These are phyloP conservation scores for Zelostemma sp. DNA, from an alignment of 1,140 invertebrate genomes.

Conservation along the genomic window DNA sequence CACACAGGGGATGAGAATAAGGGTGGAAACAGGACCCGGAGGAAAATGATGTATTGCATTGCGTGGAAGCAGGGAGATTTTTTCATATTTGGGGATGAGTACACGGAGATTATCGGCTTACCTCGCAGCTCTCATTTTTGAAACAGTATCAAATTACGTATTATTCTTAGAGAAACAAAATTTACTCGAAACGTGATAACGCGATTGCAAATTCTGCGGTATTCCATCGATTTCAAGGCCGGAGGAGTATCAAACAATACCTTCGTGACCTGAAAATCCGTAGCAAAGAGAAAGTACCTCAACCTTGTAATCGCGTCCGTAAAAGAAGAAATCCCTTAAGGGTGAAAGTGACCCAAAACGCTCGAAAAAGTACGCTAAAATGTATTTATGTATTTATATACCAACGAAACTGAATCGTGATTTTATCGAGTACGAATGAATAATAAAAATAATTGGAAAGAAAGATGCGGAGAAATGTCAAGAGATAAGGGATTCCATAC, in stretches of 20 bases:
- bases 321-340: too few species aligned
- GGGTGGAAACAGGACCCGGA: slow-evolving; percentile 3
- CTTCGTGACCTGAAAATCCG: background rate
- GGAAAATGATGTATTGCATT: slow-evolving; percentile 49
- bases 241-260: slow-evolving; percentile 3
- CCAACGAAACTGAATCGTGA: too few species aligned
- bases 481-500: slow-evolving; percentile 1
- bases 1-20: slow-evolving; percentile 5
- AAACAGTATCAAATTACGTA: too few species aligned
- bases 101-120: slow-evolving; percentile 62
- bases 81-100: slow-evolving; percentile 52
- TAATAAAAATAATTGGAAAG: background rate
- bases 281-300: background rate
- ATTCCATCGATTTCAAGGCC: slow-evolving; percentile 7
- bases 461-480: slow-evolving; percentile 1
- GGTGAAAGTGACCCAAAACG: too few species aligned
- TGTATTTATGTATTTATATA: too few species aligned
- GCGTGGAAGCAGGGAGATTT: slow-evolving; percentile 30
- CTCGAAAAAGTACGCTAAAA: too few species aligned
- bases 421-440: too few species aligned
- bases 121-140: slow-evolving; percentile 37
- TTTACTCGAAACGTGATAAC: too few species aligned
- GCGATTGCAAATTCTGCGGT: background rate
- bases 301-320: background rate
- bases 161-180: background rate